Percentiles rank a stretch among this genome's conserved stretches.
Evolutionary conservation across 2,113 vertebrate species (phyloP).

Genomic region (Lepus americanus): DNA sequence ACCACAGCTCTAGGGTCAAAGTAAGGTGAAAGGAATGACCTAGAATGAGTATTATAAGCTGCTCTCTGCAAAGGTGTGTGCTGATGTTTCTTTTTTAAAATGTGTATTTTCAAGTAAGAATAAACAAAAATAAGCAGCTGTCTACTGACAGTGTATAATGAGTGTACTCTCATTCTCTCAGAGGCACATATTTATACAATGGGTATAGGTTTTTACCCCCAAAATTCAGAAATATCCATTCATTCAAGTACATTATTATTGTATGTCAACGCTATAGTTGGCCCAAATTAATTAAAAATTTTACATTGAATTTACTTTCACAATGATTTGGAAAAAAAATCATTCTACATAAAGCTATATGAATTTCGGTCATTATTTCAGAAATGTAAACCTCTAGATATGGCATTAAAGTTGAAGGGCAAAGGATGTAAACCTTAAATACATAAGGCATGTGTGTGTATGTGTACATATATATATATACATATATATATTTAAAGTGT

Average conservation of each 20-base stretch:
- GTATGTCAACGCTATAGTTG: background rate
- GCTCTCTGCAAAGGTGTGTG: background rate
- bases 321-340: background rate
- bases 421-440: background rate
- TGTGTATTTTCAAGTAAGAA: background rate
- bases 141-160: background rate
- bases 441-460: background rate
- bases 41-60: background rate
- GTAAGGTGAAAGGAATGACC: background rate
- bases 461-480: background rate
- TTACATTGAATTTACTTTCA: background rate
- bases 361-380: slow-evolving; percentile 2
- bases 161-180: background rate
- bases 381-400: background rate
- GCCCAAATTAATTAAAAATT: background rate
- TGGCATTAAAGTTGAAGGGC: background rate
- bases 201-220: background rate
- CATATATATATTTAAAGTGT: background rate
- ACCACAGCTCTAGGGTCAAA: background rate
- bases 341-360: background rate
- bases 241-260: background rate
- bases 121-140: background rate
- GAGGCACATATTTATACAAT: no score
- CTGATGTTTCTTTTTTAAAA: background rate
- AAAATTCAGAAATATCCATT: background rate